Evolutionary conservation across 2,797 vertebrate species (phyloP), one percentile per base, ranked within the genome.

Genomic region (Mus spretus): DNA sequence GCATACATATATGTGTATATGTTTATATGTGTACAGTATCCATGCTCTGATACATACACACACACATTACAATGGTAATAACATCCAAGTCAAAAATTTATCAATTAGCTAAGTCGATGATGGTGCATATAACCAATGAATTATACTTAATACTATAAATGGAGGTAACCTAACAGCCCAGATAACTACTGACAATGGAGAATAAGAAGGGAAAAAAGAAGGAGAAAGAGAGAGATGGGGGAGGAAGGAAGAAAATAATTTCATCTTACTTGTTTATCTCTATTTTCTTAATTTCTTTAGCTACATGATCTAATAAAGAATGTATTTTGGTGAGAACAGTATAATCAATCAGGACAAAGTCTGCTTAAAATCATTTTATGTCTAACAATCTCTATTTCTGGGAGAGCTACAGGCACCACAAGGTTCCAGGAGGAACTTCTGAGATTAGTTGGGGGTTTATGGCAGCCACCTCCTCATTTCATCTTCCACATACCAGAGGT

Each of bases 251-350:
- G 22, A 59, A 24, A 22, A 37, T 65, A 11, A 89, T 55, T 90
- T 81, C 89, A 28, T 95, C 67, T 81, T 84, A 24, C 7, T 74
- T n/a, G 47, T 31, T 84, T 89, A n/a, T 82, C 31, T 92, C 65
- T 82, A 40, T 89, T 94, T 96, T 40, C 59, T 59, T 82, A 65
- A 77, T 80, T 59, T 95, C 74, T 89, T 70, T 80, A 70, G 17
- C 37, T 13, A 92, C 40, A 44, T 34, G 70, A 50, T 47, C 31
- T 59, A 96, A 90, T 34, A 63, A 97, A 95, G 8, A 57, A 74
- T 93, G 65, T 90, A 57, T 94, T 88, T 88, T 22, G 31, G n/a
- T 89, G 15, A 81, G 8, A 78, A 70, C 2, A 59, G 63, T 95
- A n/a, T 77, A 40, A 40, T 40, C 37, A 89, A 63, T 86, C 79